Base-by-base conservation (phyloP, 2,888 invertebrate genomes). In the Eudasyphora cyanicolor region DNA sequence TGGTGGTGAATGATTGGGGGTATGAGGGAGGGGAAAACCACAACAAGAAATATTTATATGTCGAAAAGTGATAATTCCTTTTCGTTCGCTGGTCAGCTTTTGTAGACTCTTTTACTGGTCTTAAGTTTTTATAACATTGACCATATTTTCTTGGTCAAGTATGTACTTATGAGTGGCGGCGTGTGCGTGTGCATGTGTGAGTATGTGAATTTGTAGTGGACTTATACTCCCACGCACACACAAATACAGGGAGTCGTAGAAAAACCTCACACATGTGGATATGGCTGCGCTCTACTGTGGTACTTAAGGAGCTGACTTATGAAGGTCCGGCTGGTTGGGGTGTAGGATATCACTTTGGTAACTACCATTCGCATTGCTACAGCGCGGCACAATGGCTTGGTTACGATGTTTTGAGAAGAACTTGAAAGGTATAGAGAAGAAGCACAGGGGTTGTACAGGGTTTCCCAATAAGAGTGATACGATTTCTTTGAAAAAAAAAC, bases 71-170 rank as follows among this genome's bases (percentile, higher is more conserved):
- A 83, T 79, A 77, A 82, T 83, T 78, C 76, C 62, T 69, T 69
- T 45, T 24, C 3, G 45, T 21, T 51, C 1, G 51, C 21, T 51
- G 19, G 19, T 57, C 14, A 24, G 8, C 0, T 67, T 21, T 17
- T 49, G 51, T 19, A 10, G 51, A 19, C 51, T 77, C 64, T 77
- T 54, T 32, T 76, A 38, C 54, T 42, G 71, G 75, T 54, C 57
- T 42, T 82, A 83, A 83, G 79, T 79, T 76, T 69, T 83, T 62
- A 67, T 76, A 79, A 73, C 73, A 80, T 60, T 83, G 76, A 83
- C 79, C 82, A 83, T 83, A 83, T 83, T 83, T 83, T 80, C 74
- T 77, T 83, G 82, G 74, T 80, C 79, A 83, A 80, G 74, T 79
- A 35, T 75, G 74, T 74, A 70, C 57, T 57, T 57, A 57, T 10